A percentile compares a stretch with the other conserved stretches of the same genome.
Conservation (phyloP, 2,888 invertebrate genomes). For the Griposia aprilina region DNA sequence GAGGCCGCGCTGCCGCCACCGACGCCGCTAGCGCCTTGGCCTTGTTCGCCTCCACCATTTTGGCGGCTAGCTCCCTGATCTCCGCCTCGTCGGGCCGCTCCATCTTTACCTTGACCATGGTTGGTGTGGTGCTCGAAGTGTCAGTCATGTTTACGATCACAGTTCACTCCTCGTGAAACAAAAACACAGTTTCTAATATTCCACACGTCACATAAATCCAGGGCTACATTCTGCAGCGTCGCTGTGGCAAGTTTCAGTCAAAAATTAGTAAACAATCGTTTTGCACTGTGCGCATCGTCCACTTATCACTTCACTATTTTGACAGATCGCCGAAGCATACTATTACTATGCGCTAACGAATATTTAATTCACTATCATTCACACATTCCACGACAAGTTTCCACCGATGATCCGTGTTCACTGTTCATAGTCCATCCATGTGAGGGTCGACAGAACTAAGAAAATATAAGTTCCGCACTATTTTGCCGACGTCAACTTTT, state of each 20-base stretch:
- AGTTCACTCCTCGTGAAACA: conserved; percentile 38
- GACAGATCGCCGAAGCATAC: conserved; percentile 78
- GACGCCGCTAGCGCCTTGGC: conserved; percentile 90
- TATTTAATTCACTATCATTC: conserved; percentile 61
- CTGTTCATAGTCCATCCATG: conserved; percentile 72
- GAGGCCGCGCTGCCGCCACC: conserved; percentile 88
- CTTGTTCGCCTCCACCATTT: conserved; percentile 96
- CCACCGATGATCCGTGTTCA: conserved; percentile 65
- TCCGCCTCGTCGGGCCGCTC: conserved; percentile 96
- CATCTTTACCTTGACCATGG: conserved; percentile 91
- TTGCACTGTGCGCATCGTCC: conserved; percentile 75
- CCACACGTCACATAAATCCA: conserved; percentile 58
- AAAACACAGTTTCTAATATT: conserved; percentile 54
- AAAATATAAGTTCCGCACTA: conserved; percentile 78
- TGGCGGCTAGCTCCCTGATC: conserved; percentile 96
- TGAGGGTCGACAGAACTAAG: conserved; percentile 73
- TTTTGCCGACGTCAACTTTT: conserved; percentile 77
- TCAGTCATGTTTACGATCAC: conserved; percentile 79
- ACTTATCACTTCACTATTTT: conserved; percentile 81
- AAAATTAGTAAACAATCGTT: conserved; percentile 83
- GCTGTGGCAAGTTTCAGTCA: conserved; percentile 76
- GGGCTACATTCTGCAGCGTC: conserved; percentile 84
- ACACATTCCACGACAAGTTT: conserved; percentile 68
- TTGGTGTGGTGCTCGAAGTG: conserved; percentile 60
- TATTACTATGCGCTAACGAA: conserved; percentile 65